phyloP scores from a whole-genome alignment of 2,888 invertebrate genomes.

The Diarsia brunnea region DNA sequence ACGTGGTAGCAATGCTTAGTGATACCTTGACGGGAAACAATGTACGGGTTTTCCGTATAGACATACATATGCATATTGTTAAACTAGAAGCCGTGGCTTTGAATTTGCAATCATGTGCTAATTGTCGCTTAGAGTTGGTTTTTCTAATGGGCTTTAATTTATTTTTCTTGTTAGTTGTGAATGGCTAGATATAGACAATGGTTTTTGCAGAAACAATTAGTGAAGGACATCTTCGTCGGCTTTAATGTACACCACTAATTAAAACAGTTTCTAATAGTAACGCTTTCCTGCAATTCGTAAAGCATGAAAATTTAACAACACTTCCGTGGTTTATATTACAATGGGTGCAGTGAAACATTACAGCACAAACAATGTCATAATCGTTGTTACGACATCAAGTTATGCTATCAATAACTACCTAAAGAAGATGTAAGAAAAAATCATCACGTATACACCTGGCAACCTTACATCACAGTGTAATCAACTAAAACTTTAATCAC shows the following conservation, averaged over 20 bases:
- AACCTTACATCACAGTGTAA: constrained; percentile 28
- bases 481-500: constrained; percentile 33
- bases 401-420: constrained; percentile 36
- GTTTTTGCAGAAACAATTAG: neutral
- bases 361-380: constrained; percentile 24
- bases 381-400: constrained; percentile 29
- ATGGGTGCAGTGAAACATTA: constrained; percentile 28
- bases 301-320: neutral
- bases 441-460: constrained; percentile 43
- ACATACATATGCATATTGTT: constrained; percentile 47
- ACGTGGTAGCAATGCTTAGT: constrained; percentile 46
- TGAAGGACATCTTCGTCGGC: neutral
- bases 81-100: constrained; percentile 21
- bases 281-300: neutral
- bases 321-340: constrained; percentile 23
- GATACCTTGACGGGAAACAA: constrained; percentile 21
- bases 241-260: too few relatives aligned
- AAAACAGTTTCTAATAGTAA: constrained; percentile 1
- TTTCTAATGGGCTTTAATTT: constrained; percentile 28
- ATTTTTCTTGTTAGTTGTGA: constrained; percentile 32
- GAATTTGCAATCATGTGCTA: constrained; percentile 49
- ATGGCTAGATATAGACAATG: neutral
- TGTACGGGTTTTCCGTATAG: constrained; percentile 46
- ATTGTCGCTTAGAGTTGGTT: constrained; percentile 36
- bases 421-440: constrained; percentile 42